Percentiles rank a stretch among this genome's conserved stretches.
phyloP scores from a whole-genome alignment of 64 coral and sea anemone genomes.

The Stichodactyla mertensii region DNA sequence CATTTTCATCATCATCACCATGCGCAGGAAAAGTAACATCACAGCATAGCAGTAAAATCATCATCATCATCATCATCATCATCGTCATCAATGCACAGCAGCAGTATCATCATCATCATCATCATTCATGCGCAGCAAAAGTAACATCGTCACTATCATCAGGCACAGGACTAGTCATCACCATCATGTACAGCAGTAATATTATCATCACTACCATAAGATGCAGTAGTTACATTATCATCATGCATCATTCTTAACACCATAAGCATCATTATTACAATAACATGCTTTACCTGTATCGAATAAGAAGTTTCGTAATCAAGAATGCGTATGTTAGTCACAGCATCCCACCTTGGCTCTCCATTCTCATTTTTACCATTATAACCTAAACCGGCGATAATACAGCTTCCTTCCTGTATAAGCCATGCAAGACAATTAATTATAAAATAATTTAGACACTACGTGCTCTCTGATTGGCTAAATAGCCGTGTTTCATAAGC shows the following conservation, averaged over 20 bases:
- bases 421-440: conserved; percentile 16
- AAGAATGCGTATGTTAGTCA: conserved; percentile 76
- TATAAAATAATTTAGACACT: background rate
- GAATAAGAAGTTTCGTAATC: conserved; percentile 73
- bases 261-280: background rate
- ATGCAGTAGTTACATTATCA: too few relatives aligned
- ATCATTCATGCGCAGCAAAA: background rate
- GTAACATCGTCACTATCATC: background rate
- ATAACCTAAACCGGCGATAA: conserved; percentile 81
- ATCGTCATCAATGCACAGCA: background rate
- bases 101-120: background rate
- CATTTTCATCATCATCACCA: background rate
- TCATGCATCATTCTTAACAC: background rate
- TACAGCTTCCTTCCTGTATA: conserved; percentile 87
- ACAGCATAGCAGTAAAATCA: background rate
- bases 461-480: background rate
- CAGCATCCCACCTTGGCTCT: conserved; percentile 71
- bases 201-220: too few relatives aligned
- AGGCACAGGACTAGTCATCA: background rate
- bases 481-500: background rate
- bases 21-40: too few relatives aligned
- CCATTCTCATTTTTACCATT: conserved; percentile 69
- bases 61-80: background rate
- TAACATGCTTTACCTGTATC: conserved; percentile 50
- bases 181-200: background rate